Evolutionary conservation across 2,888 invertebrate genomes (phyloP).

Genomic region (Pandemis cinnamomeana): DNA sequence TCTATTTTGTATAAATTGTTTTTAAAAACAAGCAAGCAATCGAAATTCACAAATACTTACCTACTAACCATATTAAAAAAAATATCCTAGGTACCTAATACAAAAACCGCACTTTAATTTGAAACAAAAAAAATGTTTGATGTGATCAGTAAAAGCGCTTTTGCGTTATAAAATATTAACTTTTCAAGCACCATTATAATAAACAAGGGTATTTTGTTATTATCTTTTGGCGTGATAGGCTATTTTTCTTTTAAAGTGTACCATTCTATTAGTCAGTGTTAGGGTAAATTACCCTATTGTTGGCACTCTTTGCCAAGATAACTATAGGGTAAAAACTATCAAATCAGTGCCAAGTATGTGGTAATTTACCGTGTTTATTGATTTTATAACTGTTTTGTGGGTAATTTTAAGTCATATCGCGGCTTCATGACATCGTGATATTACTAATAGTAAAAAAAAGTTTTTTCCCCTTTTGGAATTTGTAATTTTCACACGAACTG

Average conservation of each 20-base stretch:
- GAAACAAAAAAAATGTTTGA: too few species aligned
- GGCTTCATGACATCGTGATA: slow-evolving; percentile 17
- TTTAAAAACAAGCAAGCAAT: too few species aligned
- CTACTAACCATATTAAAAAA: too few species aligned
- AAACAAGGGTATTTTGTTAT: too few species aligned
- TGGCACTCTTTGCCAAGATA: background rate
- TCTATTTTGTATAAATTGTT: too few species aligned
- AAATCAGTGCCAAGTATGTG: background rate
- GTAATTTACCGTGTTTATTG: background rate
- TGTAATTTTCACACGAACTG: slow-evolving; percentile 15
- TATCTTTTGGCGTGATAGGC: background rate
- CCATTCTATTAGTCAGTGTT: background rate
- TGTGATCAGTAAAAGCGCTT: too few species aligned
- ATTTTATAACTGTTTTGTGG: background rate
- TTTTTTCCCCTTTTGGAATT: slow-evolving; percentile 13
- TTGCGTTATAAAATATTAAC: too few species aligned
- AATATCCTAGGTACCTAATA: too few species aligned
- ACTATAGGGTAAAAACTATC: background rate
- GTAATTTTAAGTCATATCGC: slow-evolving; percentile 23
- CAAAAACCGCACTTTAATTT: too few species aligned
- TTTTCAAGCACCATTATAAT: too few species aligned
- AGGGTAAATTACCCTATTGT: background rate
- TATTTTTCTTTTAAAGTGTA: background rate
- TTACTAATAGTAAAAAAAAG: background rate
- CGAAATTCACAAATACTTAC: too few species aligned